A percentile compares a stretch with the other conserved stretches of the same genome.
Conservation (phyloP, 2,797 vertebrate species). For the Rhinoraja longicauda region DNA sequence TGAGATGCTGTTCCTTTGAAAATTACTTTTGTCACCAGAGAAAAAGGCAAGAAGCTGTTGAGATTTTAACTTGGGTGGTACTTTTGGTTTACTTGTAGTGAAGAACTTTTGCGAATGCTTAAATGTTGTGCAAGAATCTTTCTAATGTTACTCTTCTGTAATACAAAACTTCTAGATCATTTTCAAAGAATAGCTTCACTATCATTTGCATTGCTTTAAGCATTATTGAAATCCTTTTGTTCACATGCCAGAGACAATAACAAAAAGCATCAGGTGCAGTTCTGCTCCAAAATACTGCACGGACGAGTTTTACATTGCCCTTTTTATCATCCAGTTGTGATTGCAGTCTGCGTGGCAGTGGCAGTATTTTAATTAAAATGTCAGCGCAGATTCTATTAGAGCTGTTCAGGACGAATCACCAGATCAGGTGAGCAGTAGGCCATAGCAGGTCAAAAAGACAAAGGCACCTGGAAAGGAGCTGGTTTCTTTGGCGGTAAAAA, state of each 20-base stretch:
- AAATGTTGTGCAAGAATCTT: neutral
- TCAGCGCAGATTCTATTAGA: conserved; percentile 83
- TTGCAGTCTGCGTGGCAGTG: conserved; percentile 64
- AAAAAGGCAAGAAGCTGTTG: neutral
- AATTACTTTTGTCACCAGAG: neutral
- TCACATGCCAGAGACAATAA: conserved; percentile 53
- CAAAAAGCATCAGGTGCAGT: conserved; percentile 62
- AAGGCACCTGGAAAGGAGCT: conserved; percentile 71
- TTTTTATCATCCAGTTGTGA: conserved; percentile 68
- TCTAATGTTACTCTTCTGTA: neutral
- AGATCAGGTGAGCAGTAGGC: conserved; percentile 75
- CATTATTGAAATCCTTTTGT: conserved; percentile 56
- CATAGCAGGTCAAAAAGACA: conserved; percentile 79
- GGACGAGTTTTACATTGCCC: conserved; percentile 59
- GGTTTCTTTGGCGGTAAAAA: conserved; percentile 55
- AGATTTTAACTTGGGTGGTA: neutral
- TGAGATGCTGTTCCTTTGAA: neutral
- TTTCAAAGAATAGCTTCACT: neutral
- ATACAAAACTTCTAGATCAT: neutral
- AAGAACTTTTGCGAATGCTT: neutral
- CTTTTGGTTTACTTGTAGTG: neutral
- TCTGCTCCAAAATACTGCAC: conserved; percentile 59
- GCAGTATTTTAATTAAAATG: conserved; percentile 89
- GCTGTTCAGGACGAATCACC: conserved; percentile 82
- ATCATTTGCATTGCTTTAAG: conserved; percentile 22